A percentile compares a stretch with the other conserved stretches of the same genome.
These are phyloP conservation scores for Denticeps clupeoides DNA, from an alignment of 2,797 vertebrate species.

Conservation along the genomic window DNA sequence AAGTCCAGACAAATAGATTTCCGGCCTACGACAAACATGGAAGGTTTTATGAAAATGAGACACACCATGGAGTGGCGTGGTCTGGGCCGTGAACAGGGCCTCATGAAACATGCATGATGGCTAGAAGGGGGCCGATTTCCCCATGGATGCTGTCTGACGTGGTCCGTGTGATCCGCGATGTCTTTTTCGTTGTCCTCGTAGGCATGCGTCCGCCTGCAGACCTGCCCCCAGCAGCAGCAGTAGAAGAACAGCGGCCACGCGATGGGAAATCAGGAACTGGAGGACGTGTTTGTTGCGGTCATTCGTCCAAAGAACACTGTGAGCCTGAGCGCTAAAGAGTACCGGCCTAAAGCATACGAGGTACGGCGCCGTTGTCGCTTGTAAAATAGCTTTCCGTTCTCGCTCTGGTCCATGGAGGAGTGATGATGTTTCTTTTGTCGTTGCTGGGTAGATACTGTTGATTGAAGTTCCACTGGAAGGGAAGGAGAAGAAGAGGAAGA, in stretches of 20 bases:
- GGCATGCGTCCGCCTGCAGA: conserved; percentile 23
- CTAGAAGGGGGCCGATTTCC: too few species aligned
- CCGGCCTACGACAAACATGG: too few species aligned
- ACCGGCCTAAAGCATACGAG: conserved; percentile 92
- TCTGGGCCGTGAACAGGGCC: too few species aligned
- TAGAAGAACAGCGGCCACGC: conserved; percentile 29
- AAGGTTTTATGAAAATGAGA: too few species aligned
- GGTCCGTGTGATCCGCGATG: too few species aligned
- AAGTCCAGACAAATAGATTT: too few species aligned
- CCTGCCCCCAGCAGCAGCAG: background rate
- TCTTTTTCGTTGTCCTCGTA: background rate
- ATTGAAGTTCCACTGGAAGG: conserved; percentile 91
- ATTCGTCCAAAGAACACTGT: conserved; percentile 91
- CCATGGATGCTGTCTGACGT: too few species aligned
- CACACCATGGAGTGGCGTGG: too few species aligned
- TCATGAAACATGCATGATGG: too few species aligned
- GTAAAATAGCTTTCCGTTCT: too few species aligned
- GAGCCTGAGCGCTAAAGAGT: conserved; percentile 92
- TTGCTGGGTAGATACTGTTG: conserved; percentile 92
- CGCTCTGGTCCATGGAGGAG: too few species aligned
- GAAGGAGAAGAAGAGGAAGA: conserved; percentile 93
- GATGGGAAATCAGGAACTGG: conserved; percentile 87
- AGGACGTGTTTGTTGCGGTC: conserved; percentile 87
- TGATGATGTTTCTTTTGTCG: too few species aligned
- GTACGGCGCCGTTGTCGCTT: conserved; percentile 42